Evolutionary conservation across 2,797 vertebrate species (phyloP).

Genomic region (Lacerta viridis): DNA sequence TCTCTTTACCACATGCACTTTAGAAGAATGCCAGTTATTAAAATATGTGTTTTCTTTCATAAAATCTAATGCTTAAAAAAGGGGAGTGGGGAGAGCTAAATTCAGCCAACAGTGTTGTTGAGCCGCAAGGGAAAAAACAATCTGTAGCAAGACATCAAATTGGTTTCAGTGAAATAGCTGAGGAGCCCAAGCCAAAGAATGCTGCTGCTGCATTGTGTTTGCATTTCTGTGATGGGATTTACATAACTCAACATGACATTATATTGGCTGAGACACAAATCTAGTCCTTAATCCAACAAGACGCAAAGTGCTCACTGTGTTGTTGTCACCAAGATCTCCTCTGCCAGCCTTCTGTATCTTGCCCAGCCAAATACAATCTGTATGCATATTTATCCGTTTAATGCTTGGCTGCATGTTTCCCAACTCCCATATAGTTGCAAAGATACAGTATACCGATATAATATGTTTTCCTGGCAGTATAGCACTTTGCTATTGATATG

Average conservation of each 20-base stretch:
- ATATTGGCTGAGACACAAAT: slow-evolving; percentile 83
- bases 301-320: slow-evolving; percentile 73
- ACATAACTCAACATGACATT: slow-evolving; percentile 87
- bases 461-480: slow-evolving; percentile 39
- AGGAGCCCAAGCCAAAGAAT: slow-evolving; percentile 69
- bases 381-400: slow-evolving; percentile 67
- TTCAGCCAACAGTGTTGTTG: slow-evolving; percentile 40
- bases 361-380: slow-evolving; percentile 64
- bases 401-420: slow-evolving; percentile 62
- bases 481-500: slow-evolving; percentile 46
- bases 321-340: slow-evolving; percentile 71
- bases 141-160: slow-evolving; percentile 73
- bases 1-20: slow-evolving; percentile 40
- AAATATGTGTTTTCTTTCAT: slow-evolving; percentile 45
- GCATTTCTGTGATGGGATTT: slow-evolving; percentile 83
- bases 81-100: neutral
- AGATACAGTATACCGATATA: slow-evolving; percentile 54
- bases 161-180: slow-evolving; percentile 70
- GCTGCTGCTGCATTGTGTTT: slow-evolving; percentile 75
- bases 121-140: slow-evolving; percentile 62
- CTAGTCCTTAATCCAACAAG: slow-evolving; percentile 84
- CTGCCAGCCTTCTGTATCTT: slow-evolving; percentile 62
- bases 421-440: slow-evolving; percentile 7
- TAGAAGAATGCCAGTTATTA: slow-evolving; percentile 41
- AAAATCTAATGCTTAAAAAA: slow-evolving; percentile 49